A percentile compares a stretch with the other conserved stretches of the same genome.
Evolutionary conservation across 2,888 invertebrate species (phyloP).

Genomic region (Ecdyonurus torrentis): DNA sequence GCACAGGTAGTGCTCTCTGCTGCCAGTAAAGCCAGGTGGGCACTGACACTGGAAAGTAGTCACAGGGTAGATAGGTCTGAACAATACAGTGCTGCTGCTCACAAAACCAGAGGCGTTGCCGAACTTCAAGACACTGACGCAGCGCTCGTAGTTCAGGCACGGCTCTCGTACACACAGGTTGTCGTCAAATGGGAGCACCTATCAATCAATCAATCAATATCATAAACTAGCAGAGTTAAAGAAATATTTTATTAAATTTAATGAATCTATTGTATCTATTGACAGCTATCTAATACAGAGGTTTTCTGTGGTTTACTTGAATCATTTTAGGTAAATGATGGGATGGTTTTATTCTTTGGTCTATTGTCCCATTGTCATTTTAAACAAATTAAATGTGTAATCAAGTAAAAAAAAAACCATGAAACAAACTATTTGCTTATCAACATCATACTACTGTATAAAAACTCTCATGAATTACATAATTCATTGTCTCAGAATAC

Average conservation of each 20-base stretch:
- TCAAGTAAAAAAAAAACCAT: too few relatives aligned
- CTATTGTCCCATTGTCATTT: too few relatives aligned
- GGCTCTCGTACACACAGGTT: constrained; percentile 91
- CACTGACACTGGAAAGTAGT: constrained; percentile 88
- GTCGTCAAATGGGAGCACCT: constrained; percentile 90
- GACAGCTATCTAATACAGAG: too few relatives aligned
- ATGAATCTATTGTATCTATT: too few relatives aligned
- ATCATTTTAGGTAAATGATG: too few relatives aligned
- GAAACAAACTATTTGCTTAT: too few relatives aligned
- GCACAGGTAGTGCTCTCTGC: constrained; percentile 63
- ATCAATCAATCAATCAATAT: constrained; percentile 29
- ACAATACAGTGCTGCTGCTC: constrained; percentile 72
- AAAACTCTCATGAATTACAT: too few relatives aligned
- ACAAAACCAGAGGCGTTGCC: constrained; percentile 86
- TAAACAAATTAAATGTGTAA: too few relatives aligned
- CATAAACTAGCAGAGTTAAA: neutral
- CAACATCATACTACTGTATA: too few relatives aligned
- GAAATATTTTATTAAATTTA: neutral
- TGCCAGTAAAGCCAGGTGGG: constrained; percentile 79
- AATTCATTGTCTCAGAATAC: too few relatives aligned
- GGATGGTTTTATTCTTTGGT: too few relatives aligned
- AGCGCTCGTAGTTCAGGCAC: constrained; percentile 85
- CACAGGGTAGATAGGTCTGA: constrained; percentile 86
- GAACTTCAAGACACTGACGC: constrained; percentile 78
- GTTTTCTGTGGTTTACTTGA: too few relatives aligned